Conservation (phyloP, 2,888 invertebrate species). For the Endotricha flammealis region DNA sequence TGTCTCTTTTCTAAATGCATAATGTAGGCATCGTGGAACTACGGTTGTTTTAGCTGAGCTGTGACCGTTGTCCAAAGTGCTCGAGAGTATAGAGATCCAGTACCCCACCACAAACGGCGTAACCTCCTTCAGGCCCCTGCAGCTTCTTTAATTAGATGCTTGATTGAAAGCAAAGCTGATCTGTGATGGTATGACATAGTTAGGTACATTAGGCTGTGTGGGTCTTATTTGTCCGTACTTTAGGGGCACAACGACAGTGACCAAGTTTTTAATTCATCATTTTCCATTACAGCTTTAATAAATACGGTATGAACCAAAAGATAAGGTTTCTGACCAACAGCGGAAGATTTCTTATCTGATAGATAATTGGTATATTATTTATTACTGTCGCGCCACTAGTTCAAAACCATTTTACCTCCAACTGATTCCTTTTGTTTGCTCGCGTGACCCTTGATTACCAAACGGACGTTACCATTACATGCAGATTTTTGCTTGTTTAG, state of each 20-base stretch:
- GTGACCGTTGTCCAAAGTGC: no score
- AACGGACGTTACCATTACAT: constrained; percentile 49
- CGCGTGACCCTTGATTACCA: constrained; percentile 42
- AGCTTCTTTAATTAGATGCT: constrained; percentile 50
- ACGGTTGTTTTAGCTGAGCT: background rate
- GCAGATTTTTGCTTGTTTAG: constrained; percentile 33
- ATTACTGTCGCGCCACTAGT: constrained; percentile 26
- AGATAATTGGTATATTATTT: constrained; percentile 19
- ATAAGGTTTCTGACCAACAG: constrained; percentile 16
- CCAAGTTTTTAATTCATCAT: constrained; percentile 32
- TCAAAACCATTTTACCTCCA: constrained; percentile 37
- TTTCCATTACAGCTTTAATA: constrained; percentile 41
- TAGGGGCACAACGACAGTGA: constrained; percentile 35
- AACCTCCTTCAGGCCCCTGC: constrained; percentile 23
- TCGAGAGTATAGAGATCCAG: no score
- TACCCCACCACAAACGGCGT: no score
- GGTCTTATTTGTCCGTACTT: constrained; percentile 37
- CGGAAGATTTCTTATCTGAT: constrained; percentile 14
- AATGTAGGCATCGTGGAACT: constrained; percentile 4
- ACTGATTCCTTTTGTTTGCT: constrained; percentile 40
- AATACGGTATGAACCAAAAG: constrained; percentile 24
- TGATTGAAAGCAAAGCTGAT: constrained; percentile 67
- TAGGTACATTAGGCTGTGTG: constrained; percentile 64
- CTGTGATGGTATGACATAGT: constrained; percentile 73
- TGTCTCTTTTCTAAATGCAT: background rate